Conservation (phyloP, 2,888 invertebrate genomes). For the Lasioglossum marginatum region DNA sequence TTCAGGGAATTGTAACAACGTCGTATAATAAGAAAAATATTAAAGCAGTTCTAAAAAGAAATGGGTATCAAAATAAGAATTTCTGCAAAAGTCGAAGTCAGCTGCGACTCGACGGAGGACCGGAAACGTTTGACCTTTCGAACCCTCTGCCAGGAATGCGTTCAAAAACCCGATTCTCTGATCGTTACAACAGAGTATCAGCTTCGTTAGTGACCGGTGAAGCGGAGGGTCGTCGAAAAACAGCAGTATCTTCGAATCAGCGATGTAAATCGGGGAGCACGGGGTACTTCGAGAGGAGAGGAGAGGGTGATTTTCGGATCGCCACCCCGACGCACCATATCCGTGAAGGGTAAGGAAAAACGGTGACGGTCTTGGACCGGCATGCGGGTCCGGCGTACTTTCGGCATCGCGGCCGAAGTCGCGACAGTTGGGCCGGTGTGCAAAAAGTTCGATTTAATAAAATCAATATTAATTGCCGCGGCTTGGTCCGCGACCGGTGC, state of each 20-base stretch:
- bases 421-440: conserved; percentile 52
- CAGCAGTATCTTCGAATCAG: neutral
- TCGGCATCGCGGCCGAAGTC: conserved; percentile 30
- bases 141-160: neutral
- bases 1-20: neutral
- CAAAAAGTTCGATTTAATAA: conserved; percentile 81
- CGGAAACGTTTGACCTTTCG: neutral
- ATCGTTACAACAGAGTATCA: neutral
- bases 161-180: neutral
- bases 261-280: neutral
- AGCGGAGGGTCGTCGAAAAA: neutral
- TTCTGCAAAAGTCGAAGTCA: neutral
- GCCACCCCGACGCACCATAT: conserved; percentile 40
- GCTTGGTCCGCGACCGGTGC: conserved; percentile 59
- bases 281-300: neutral
- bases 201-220: neutral
- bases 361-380: conserved; percentile 26
- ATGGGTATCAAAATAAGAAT: neutral
- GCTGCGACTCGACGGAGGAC: neutral
- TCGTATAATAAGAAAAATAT: neutral
- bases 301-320: neutral
- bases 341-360: conserved; percentile 49
- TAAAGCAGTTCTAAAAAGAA: neutral
- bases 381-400: conserved; percentile 41
- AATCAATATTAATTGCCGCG: conserved; percentile 83